A percentile compares a stretch with the other conserved stretches of the same genome.
These are phyloP conservation scores for Caradrina clavipalpis DNA, from an alignment of 2,888 invertebrate genomes.

Conservation along the genomic window DNA sequence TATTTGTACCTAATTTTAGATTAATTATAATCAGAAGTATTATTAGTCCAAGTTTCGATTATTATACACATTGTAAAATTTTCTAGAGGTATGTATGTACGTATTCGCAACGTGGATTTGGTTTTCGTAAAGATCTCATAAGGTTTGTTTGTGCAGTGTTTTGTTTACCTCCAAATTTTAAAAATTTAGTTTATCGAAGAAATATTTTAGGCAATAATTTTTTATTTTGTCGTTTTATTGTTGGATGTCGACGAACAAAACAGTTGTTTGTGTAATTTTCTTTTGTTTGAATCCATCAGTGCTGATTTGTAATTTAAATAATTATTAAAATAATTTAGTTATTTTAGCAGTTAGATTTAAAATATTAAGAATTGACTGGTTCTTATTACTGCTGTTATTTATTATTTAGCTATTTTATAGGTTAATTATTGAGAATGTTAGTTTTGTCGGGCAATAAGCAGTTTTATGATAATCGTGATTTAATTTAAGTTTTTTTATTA, in stretches of 20 bases:
- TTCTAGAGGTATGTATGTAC: constrained; percentile 83
- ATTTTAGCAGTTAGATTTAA: constrained; percentile 56
- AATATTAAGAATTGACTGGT: constrained; percentile 80
- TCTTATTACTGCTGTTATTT: constrained; percentile 86
- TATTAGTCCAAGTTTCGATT: constrained; percentile 81
- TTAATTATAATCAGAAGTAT: constrained; percentile 82
- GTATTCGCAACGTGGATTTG: constrained; percentile 87
- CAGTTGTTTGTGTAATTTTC: constrained; percentile 69
- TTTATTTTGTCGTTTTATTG: constrained; percentile 73
- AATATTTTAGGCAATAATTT: constrained; percentile 64
- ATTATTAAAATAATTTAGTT: constrained; percentile 54
- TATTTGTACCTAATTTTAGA: constrained; percentile 67
- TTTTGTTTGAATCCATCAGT: constrained; percentile 71
- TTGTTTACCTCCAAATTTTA: constrained; percentile 90
- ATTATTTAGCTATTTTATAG: constrained; percentile 82
- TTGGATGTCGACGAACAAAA: constrained; percentile 75
- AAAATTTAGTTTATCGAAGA: constrained; percentile 73
- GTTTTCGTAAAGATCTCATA: constrained; percentile 91
- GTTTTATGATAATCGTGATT: constrained; percentile 73
- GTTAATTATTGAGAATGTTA: constrained; percentile 66
- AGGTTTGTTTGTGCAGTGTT: constrained; percentile 91
- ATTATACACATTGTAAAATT: constrained; percentile 76
- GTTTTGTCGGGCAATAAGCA: constrained; percentile 69
- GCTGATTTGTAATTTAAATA: constrained; percentile 68
- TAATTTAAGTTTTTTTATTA: constrained; percentile 61